Conservation (phyloP, 2,113 vertebrate species). For the Phalacrocorax brasilianus region DNA sequence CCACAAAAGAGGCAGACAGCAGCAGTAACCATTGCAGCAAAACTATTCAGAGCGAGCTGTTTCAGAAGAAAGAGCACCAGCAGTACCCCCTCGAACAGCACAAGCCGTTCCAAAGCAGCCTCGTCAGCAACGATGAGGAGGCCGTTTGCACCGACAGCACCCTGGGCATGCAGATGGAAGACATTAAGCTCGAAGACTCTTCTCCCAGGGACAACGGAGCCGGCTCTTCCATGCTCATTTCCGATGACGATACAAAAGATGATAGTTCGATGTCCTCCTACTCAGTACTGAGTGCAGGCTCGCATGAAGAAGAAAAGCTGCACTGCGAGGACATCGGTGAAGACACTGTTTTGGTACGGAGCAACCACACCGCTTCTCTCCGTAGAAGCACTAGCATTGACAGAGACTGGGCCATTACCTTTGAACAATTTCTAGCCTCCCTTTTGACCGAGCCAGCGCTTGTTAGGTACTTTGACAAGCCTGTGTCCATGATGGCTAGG, state of each 20-base stretch:
- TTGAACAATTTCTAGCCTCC: conserved; percentile 95
- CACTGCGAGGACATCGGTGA: conserved; percentile 96
- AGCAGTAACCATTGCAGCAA: conserved; percentile 1
- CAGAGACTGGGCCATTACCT: conserved; percentile 96
- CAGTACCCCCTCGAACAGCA: conserved; percentile 37
- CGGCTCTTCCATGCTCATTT: conserved; percentile 93
- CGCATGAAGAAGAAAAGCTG: conserved; percentile 93
- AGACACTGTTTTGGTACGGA: conserved; percentile 90
- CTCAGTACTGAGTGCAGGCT: conserved; percentile 93
- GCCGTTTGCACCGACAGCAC: conserved; percentile 1
- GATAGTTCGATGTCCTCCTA: conserved; percentile 98
- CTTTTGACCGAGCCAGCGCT: conserved; percentile 93
- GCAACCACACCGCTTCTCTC: conserved; percentile 61
- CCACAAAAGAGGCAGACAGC: conserved; percentile 28
- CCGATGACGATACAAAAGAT: conserved; percentile 94
- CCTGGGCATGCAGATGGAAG: conserved; percentile 85
- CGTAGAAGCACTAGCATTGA: conserved; percentile 88
- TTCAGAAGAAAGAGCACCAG: conserved; percentile 70
- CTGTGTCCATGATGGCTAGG: conserved; percentile 84
- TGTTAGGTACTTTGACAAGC: conserved; percentile 94
- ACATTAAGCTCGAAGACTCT: conserved; percentile 92
- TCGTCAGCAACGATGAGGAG: conserved; percentile 31
- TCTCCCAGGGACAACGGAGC: conserved; percentile 88
- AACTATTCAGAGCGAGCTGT: background rate
- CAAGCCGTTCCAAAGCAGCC: conserved; percentile 48